Evolutionary conservation across 2,113 vertebrate species (phyloP), one percentile per base, ranked within the genome.

Genomic region (Callocephalon fimbriatum): DNA sequence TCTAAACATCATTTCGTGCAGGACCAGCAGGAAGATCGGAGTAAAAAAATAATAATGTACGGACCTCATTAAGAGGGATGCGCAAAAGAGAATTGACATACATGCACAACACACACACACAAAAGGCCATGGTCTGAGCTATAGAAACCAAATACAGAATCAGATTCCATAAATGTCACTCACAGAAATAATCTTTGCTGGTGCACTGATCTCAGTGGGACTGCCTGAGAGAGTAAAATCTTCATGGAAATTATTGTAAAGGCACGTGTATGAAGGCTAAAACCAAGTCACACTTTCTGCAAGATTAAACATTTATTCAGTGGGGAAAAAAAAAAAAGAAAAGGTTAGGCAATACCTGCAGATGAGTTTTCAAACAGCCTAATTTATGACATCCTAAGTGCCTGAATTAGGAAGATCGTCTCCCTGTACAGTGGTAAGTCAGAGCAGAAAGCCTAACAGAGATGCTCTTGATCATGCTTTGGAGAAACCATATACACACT

Each of bases 1-100:
- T 79, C 47, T 8, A 26, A 6, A 21, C 0, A 0, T 12, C 47
- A 68, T 17, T 76, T 93, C 50, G 12, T 66, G 35, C 19, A 59
- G 67, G 32, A 67, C 10, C 22, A 47, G 23, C 15, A 86, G 37
- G 25, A 76, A 79, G 7, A 40, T 3, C 2, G 3, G 8, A 47
- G 10, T 7, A 25, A 26, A 5, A 22, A 45, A 15, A 29, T 10
- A 29, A 31, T 15, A n/a, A 27, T 2, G 1, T 2, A 45, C 5
- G 2, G 11, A 25, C 15, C 25, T 78, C 38, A 25, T 82, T 58
- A 50, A 72, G 38, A 59, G 10, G 7, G 12, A 59, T 15, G 13
- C 54, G 31, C 25, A 85, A 59, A 18, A 74, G 37, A 61, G 31
- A 77, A 68, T 0, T n/a, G 40, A 40, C 5, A 42, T 22, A 8